phyloP scores from a whole-genome alignment of 1,140 invertebrate species.

The Wiebesia pumilae region DNA sequence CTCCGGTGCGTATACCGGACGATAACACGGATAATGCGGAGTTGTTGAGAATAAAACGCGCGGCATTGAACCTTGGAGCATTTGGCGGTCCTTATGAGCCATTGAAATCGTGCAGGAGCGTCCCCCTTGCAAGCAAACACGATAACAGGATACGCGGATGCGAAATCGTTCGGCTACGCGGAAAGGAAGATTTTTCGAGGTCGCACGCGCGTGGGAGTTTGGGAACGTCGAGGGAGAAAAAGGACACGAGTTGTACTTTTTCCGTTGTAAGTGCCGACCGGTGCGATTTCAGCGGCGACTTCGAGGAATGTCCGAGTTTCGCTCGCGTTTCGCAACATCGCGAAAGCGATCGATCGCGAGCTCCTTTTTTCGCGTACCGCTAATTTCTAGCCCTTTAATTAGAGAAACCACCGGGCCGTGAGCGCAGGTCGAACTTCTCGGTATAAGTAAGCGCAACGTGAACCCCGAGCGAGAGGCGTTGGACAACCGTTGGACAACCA shows the following conservation, averaged over 20 bases:
- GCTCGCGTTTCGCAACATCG: slow-evolving; percentile 16
- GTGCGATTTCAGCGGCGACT: neutral
- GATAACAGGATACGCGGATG: neutral
- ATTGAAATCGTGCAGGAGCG: neutral
- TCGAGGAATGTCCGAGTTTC: slow-evolving; percentile 13
- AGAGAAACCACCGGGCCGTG: slow-evolving; percentile 4
- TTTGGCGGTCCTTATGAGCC: neutral
- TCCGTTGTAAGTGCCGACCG: neutral
- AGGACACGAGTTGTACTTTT: neutral
- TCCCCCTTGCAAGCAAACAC: neutral
- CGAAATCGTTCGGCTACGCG: neutral
- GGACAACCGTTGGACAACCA: too few species aligned
- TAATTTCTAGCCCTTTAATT: slow-evolving; percentile 43
- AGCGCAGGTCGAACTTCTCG: neutral
- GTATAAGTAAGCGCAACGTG: neutral
- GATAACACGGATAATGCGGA: neutral
- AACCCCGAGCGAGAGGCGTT: neutral
- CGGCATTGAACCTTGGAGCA: too few species aligned
- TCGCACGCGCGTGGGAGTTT: neutral
- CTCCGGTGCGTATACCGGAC: too few species aligned
- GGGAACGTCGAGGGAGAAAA: neutral
- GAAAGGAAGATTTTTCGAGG: neutral
- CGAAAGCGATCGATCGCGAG: slow-evolving; percentile 44
- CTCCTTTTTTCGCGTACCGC: slow-evolving; percentile 5
- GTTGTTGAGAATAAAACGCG: neutral